Base-by-base conservation (phyloP, 2,113 vertebrate genomes). In the Pseudolaguvia tuberculata region DNA sequence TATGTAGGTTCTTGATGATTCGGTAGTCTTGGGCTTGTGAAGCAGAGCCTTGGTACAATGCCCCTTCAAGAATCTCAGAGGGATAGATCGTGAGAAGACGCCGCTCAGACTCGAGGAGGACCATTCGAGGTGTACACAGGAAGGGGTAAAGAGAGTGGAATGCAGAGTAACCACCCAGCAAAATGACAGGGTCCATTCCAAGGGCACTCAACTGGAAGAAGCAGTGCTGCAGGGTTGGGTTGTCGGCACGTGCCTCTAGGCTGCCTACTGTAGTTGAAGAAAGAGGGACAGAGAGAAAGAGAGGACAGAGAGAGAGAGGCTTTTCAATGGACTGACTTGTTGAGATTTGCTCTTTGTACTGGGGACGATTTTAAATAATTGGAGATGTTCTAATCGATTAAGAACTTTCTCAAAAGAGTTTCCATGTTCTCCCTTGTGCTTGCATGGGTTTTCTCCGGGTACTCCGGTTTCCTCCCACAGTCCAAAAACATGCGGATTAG, bases 121-220 rank as follows among this genome's bases (percentile, higher is more conserved):
- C 82, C 86, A 87, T 88, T 10, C 45, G 73, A 39, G 75, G 56
- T 2, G 83, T 87, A 74, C 85, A 90, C 68, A 90, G 81, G 76
- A 90, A 90, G 67, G 86, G 86, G 51, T 88, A 88, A 62, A 88
- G 84, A 42, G 80, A 42, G 42, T 76, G 29, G 75, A 89, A 89
- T 31, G 86, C 78, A 2, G 84, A 79, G 29, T 83, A 87, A 2
- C 87, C 87, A 0, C 85, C 88, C 47, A 83, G 84, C 42, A 90
- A 70, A 78, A 89, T 87, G 45, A 90, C 83, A 3, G 88, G 88
- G 76, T 89, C 87, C 86, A 89, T 88, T 61, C 88, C 88, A n/a
- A 89, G 82, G 57, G 35, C 76, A 51, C 86, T 90, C 67, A 90
- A 84, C 82, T 88, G 87, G 66, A 87, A 88, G 71, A 87, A 90